phyloP scores from a whole-genome alignment of 2,888 invertebrate species.

The Cantharis rustica region DNA sequence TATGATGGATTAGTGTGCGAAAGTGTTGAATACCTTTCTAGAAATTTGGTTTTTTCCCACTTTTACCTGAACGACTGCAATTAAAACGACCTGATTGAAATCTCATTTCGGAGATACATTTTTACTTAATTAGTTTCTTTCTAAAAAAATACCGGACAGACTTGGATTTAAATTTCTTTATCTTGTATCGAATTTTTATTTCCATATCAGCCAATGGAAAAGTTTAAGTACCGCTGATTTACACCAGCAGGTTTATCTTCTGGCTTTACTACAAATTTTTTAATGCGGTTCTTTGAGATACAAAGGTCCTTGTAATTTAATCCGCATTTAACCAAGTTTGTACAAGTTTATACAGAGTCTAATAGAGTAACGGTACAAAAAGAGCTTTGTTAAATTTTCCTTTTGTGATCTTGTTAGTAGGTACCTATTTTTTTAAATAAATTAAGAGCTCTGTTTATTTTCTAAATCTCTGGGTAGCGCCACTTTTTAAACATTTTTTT shows the following conservation, averaged over 20 bases:
- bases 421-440: neutral
- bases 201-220: too few species aligned
- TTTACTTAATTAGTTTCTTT: too few species aligned
- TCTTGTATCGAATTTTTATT: neutral
- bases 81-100: neutral
- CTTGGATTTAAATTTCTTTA: too few species aligned
- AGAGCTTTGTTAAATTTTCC: neutral
- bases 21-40: neutral
- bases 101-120: neutral
- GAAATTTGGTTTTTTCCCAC: neutral
- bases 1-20: neutral
- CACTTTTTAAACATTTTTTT: too few species aligned
- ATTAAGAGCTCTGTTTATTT: too few species aligned
- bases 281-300: neutral
- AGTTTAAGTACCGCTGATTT: too few species aligned
- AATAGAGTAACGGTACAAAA: too few species aligned
- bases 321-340: neutral
- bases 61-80: neutral
- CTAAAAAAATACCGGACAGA: too few species aligned
- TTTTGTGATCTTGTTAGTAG: neutral
- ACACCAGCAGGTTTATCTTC: too few species aligned
- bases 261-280: neutral
- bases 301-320: neutral
- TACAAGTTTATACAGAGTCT: neutral
- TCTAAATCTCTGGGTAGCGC: too few species aligned